These are phyloP conservation scores for Tringa solitaria DNA, from an alignment of 2,113 vertebrate species.

Conservation along the genomic window DNA sequence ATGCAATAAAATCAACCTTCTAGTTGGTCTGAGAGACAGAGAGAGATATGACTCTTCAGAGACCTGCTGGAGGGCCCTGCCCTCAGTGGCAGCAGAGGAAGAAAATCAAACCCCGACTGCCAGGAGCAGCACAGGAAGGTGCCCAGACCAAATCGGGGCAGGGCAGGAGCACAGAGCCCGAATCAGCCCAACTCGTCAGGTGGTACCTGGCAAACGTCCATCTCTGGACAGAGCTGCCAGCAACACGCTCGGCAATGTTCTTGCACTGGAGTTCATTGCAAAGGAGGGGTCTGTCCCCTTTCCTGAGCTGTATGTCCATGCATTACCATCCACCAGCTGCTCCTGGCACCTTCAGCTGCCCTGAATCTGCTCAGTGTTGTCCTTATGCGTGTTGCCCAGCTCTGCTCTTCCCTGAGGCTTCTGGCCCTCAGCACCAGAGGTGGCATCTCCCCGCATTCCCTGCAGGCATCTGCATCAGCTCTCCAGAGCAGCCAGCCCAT, in stretches of 20 bases:
- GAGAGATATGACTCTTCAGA: not conserved
- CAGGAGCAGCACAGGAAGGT: not conserved
- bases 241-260: rapidly evolving
- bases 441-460: not conserved
- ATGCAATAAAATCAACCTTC: not conserved
- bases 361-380: not conserved
- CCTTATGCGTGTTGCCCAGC: rapidly evolving
- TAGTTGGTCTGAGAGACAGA: not conserved
- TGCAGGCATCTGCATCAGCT: rapidly evolving
- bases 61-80: not conserved
- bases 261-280: not conserved
- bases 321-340: not conserved
- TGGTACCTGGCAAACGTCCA: not conserved
- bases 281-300: not conserved
- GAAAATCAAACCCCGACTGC: not conserved
- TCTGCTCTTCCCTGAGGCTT: not conserved
- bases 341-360: not conserved
- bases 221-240: not conserved
- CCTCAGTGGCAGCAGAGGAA: not conserved
- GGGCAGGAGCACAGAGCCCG: not conserved
- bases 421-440: not conserved
- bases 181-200: not conserved
- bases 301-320: not conserved
- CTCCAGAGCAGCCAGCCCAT: not conserved
- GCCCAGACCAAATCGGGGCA: not conserved